Percentiles rank a stretch among this genome's conserved stretches.
Conservation (phyloP, 2,797 vertebrate species). For the Allobates femoralis region DNA sequence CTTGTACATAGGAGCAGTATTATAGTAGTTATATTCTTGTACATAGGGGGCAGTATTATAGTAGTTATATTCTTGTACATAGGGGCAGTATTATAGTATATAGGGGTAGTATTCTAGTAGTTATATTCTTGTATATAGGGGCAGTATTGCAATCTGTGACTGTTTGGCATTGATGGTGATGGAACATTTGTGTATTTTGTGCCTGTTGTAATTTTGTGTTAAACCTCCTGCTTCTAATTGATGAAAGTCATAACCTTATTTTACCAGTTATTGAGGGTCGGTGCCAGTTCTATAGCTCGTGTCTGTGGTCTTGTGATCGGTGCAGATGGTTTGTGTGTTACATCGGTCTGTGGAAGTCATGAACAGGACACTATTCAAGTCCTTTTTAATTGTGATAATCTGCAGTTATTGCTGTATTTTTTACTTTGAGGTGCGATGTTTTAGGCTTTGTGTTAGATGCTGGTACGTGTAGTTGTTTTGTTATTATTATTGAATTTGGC, state of each 20-base stretch:
- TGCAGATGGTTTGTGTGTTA: background rate
- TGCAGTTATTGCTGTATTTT: too few species aligned
- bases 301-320: too few species aligned
- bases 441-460: background rate
- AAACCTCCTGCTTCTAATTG: background rate
- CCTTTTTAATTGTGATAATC: too few species aligned
- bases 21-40: too few species aligned
- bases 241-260: background rate
- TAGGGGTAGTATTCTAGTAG: background rate
- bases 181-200: background rate
- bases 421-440: background rate
- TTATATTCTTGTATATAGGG: background rate
- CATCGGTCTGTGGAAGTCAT: background rate
- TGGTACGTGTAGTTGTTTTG: background rate
- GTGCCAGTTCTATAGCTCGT: background rate
- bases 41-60: background rate
- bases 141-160: background rate
- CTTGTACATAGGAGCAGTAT: too few species aligned
- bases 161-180: too few species aligned
- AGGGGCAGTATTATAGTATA: conserved; percentile 3
- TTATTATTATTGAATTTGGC: too few species aligned
- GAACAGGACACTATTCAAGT: background rate
- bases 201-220: background rate
- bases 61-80: background rate
- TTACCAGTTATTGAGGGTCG: background rate